Evolutionary conservation across 2,888 invertebrate genomes (phyloP).

Genomic region (Caradrina clavipalpis): DNA sequence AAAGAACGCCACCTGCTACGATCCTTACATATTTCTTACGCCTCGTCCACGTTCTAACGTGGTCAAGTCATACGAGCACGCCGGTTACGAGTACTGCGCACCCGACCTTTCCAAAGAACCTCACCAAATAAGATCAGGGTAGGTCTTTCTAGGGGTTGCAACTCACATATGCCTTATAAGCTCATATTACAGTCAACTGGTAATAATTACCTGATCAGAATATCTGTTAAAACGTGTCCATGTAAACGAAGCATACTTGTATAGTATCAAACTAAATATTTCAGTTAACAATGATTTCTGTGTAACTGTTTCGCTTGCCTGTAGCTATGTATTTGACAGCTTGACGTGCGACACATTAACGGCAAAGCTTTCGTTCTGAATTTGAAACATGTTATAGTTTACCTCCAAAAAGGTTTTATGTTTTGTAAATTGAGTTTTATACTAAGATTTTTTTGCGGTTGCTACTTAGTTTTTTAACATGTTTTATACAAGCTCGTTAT

Average conservation of each 20-base stretch:
- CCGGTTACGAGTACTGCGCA: too few relatives aligned
- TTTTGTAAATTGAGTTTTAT: background rate
- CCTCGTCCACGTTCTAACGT: too few relatives aligned
- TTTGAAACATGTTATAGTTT: slow-evolving; percentile 51
- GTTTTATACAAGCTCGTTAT: background rate
- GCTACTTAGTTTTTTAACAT: background rate
- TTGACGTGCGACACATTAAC: slow-evolving; percentile 44
- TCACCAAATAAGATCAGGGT: too few relatives aligned
- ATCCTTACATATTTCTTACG: too few relatives aligned
- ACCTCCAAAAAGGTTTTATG: slow-evolving; percentile 35
- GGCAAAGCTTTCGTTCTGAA: slow-evolving; percentile 55
- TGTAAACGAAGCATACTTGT: slow-evolving; percentile 48
- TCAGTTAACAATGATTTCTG: slow-evolving; percentile 39
- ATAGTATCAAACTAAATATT: slow-evolving; percentile 31
- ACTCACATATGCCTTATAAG: too few relatives aligned
- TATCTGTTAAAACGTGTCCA: slow-evolving; percentile 41
- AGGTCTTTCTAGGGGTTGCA: too few relatives aligned
- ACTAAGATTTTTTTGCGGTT: background rate
- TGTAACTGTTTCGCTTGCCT: slow-evolving; percentile 12
- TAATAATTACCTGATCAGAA: slow-evolving; percentile 52
- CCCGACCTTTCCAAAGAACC: too few relatives aligned
- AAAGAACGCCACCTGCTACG: too few relatives aligned
- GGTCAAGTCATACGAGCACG: too few relatives aligned
- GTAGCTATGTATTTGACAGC: slow-evolving; percentile 47
- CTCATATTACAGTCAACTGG: background rate